A percentile compares a stretch with the other conserved stretches of the same genome.
Evolutionary conservation across 2,113 vertebrate genomes (phyloP).

Genomic region (Azemiops feae): DNA sequence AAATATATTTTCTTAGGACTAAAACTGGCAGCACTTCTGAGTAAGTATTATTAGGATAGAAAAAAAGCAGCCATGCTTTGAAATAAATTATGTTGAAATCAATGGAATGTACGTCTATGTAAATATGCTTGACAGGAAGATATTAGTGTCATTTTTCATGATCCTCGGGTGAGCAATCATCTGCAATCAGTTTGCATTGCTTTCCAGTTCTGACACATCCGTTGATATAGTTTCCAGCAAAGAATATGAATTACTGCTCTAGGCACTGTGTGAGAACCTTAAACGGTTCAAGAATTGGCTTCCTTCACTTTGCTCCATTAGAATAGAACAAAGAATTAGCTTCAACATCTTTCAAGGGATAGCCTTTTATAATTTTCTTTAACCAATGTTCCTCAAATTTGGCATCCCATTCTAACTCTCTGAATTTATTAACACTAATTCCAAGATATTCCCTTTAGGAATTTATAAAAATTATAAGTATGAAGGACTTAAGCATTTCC

Average conservation of each 20-base stretch:
- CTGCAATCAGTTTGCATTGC: background rate
- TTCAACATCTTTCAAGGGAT: background rate
- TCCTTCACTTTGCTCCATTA: background rate
- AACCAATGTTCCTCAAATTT: background rate
- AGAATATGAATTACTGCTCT: conserved; percentile 26
- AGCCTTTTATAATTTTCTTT: background rate
- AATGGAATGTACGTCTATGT: background rate
- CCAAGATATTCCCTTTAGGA: background rate
- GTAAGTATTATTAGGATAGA: background rate
- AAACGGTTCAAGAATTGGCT: background rate
- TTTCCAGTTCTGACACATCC: accelerated
- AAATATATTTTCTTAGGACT: background rate
- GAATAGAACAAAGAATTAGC: background rate
- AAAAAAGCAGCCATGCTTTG: background rate
- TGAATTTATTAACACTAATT: background rate
- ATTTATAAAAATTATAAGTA: background rate
- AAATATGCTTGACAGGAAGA: background rate
- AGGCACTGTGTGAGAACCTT: background rate
- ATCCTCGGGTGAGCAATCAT: background rate
- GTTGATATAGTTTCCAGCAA: conserved; percentile 20
- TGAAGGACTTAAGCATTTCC: background rate
- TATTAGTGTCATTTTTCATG: conserved; percentile 5
- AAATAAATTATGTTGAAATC: background rate
- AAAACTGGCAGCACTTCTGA: background rate
- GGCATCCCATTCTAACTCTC: background rate